Percentiles rank a stretch among this genome's conserved stretches.
Conservation (phyloP, 2,888 invertebrate species). For the Papilio elwesi region DNA sequence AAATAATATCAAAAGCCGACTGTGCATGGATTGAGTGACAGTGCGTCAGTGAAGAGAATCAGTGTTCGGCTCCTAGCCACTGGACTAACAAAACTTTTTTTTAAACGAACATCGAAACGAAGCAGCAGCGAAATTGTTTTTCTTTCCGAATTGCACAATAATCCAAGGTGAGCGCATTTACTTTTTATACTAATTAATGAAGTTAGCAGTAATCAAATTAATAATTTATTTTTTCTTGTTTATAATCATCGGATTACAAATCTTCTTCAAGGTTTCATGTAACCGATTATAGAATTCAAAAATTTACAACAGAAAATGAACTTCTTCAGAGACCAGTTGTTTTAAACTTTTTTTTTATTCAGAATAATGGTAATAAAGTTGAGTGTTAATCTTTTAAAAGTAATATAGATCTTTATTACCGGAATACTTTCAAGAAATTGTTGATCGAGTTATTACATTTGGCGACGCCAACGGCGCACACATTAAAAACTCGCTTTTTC, state of each 20-base stretch:
- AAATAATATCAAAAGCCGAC: constrained; percentile 60
- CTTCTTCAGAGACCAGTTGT: neutral
- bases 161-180: constrained; percentile 49
- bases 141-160: constrained; percentile 60
- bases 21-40: constrained; percentile 71
- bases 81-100: constrained; percentile 60
- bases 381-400: neutral
- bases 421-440: neutral
- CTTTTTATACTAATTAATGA: constrained; percentile 30
- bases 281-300: too few species aligned
- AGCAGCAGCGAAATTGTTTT: constrained; percentile 50
- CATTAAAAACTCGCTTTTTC: constrained; percentile 10
- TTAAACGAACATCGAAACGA: constrained; percentile 58
- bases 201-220: constrained; percentile 21
- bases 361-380: neutral
- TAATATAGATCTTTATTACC: neutral
- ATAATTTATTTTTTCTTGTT: constrained; percentile 8
- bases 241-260: neutral
- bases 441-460: neutral
- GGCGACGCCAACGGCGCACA: constrained; percentile 7
- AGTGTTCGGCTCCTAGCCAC: constrained; percentile 64
- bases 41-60: constrained; percentile 73
- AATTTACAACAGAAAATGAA: too few species aligned
- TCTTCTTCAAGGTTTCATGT: too few species aligned
- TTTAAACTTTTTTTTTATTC: neutral